Evolutionary conservation across 2,113 vertebrate genomes (phyloP).

Genomic region (Axis porcinus): DNA sequence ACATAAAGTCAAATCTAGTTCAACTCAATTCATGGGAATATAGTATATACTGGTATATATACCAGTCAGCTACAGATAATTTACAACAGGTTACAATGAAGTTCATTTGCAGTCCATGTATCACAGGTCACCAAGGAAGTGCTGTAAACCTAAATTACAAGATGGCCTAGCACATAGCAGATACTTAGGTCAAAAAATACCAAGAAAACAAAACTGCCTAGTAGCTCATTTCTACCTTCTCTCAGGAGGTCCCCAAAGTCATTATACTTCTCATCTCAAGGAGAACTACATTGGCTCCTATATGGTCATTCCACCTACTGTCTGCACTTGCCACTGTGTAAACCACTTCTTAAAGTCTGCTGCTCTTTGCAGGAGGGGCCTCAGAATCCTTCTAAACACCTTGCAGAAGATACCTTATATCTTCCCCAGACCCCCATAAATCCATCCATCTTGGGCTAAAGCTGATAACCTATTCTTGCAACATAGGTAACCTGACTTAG

Average conservation of each 20-base stretch:
- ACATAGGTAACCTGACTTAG: background rate
- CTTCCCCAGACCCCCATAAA: background rate
- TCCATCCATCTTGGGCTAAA: background rate
- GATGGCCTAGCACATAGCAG: background rate
- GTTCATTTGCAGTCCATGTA: background rate
- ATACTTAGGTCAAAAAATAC: background rate
- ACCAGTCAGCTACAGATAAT: background rate
- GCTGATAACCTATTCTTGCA: background rate
- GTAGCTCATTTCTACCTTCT: background rate
- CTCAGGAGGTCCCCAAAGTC: background rate
- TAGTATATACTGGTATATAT: background rate
- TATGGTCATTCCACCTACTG: background rate
- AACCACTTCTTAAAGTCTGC: background rate
- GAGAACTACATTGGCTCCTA: background rate
- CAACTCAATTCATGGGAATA: background rate
- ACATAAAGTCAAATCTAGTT: background rate
- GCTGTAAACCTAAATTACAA: background rate
- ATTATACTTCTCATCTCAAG: background rate
- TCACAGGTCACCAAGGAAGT: background rate
- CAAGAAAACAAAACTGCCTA: background rate
- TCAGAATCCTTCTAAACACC: background rate
- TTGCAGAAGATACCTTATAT: background rate
- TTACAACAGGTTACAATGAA: background rate
- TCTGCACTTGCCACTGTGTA: background rate
- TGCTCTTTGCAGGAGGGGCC: background rate